Base-by-base conservation (phyloP, 2,113 vertebrate species). In the Trogon surrucura region DNA sequence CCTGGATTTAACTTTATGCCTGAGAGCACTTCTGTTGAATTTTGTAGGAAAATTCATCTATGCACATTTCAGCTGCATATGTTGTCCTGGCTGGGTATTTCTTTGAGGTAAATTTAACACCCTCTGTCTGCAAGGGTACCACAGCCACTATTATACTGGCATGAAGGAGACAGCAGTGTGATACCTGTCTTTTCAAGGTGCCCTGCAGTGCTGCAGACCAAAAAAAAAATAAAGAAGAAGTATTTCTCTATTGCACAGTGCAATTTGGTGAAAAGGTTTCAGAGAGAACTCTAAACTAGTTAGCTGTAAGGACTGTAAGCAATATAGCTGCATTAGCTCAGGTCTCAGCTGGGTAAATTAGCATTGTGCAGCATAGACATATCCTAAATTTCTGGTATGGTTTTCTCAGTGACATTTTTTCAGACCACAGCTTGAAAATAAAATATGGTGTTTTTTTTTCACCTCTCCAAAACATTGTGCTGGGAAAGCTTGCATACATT, bases 281-380 rank as follows among this genome's bases (percentile, higher is more conserved):
- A 30, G 48, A 66, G 62, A 83, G n/a, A 44, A 23, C 53, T 60
- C 70, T 93, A 91, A 96, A 96, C 80, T 65, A 57, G 74, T 97
- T 96, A 91, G 57, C 73, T 75, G 11, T 85, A 57, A 91, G 45
- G 79, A 84, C 15, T 74, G 45, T 84, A 92, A 91, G 83, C 65
- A 93, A 84, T 95, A 67, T 67, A 89, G 61, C 34, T 78, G 61
- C 86, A 95, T 95, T 92, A 95, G 64, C 77, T 78, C 64, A 61
- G 91, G 69, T 57, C 83, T 91, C 80, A 95, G 89, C 69, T 72
- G 38, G 53, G 26, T 71, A 72, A 93, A 95, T 95, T 86, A 89
- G 32, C 80, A 79, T 69, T 89, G 69, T 87, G 77, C 89, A 89
- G 65, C 86, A 81, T 13, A 89, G 91, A 86, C 88, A 91, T 47